Evolutionary conservation across 2,888 invertebrate species (phyloP).

Genomic region (Eupithecia subumbrata): DNA sequence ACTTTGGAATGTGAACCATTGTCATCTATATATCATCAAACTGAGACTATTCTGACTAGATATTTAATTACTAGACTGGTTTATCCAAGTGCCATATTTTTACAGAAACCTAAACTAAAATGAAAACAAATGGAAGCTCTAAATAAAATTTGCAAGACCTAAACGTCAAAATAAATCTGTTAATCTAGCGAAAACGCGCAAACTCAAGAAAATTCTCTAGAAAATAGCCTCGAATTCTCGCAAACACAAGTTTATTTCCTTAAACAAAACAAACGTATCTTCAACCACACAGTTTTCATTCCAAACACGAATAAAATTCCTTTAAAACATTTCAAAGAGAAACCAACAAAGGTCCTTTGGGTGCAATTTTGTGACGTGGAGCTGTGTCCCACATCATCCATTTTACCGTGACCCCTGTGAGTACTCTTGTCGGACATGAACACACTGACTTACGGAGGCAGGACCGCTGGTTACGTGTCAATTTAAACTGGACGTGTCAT

Average conservation of each 20-base stretch:
- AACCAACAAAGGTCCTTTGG: constrained; percentile 45
- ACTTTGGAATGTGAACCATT: neutral
- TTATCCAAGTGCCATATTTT: neutral
- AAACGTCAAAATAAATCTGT: constrained; percentile 5
- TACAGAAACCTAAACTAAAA: neutral
- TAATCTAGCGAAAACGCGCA: constrained; percentile 1
- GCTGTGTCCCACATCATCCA: constrained; percentile 45
- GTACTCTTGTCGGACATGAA: constrained; percentile 35
- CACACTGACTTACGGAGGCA: constrained; percentile 35
- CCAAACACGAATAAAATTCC: constrained; percentile 37
- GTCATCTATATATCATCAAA: too few species aligned
- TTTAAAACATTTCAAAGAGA: constrained; percentile 36
- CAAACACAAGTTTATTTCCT: constrained; percentile 17
- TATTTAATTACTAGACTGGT: neutral
- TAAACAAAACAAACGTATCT: constrained; percentile 32
- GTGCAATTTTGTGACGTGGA: constrained; percentile 55
- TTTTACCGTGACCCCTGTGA: constrained; percentile 44
- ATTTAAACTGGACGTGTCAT: constrained; percentile 45
- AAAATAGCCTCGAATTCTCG: constrained; percentile 1
- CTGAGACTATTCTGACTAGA: neutral
- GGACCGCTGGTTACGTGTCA: constrained; percentile 42
- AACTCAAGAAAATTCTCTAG: constrained; percentile 11
- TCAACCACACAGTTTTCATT: constrained; percentile 28
- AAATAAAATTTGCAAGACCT: constrained; percentile 3
- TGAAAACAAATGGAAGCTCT: neutral